phyloP scores from a whole-genome alignment of 2,113 vertebrate species.

The Cnemophilus loriae region DNA sequence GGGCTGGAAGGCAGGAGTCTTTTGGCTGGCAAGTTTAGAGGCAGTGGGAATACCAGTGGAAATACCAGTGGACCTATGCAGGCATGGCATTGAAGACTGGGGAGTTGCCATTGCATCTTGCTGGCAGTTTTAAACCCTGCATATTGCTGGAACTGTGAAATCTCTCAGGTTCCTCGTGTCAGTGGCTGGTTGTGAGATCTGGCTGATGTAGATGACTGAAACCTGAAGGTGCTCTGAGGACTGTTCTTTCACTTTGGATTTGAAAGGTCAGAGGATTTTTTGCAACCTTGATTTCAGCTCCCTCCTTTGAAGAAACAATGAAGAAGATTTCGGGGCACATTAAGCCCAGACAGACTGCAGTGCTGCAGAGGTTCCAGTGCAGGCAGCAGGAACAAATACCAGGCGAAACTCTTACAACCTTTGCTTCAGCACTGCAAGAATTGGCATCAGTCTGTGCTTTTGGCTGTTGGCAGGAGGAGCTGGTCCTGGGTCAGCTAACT shows the following conservation, averaged over 20 bases:
- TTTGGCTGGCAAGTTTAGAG: not conserved
- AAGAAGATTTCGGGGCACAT: conserved; percentile 18
- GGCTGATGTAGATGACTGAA: not conserved
- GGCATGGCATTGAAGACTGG: not conserved
- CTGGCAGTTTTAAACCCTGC: not conserved
- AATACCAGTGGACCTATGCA: not conserved
- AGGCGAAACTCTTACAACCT: not conserved
- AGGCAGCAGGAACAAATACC: not conserved
- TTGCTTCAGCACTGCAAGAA: not conserved
- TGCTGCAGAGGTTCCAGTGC: conserved; percentile 7
- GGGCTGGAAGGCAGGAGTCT: not conserved
- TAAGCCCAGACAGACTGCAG: not conserved
- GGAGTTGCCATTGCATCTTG: not conserved
- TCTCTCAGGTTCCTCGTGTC: not conserved
- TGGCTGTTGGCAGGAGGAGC: conserved; percentile 29
- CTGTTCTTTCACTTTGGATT: not conserved
- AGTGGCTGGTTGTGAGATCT: not conserved
- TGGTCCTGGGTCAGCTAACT: conserved; percentile 21
- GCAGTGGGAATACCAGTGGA: not conserved
- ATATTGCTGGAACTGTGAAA: not conserved
- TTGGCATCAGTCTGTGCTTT: conserved; percentile 30
- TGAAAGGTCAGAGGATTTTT: not conserved
- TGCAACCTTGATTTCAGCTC: not conserved
- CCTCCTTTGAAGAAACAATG: not conserved
- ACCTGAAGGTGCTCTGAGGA: not conserved